Base-by-base conservation (phyloP, 2,113 vertebrate genomes). In the Rhynchopsitta pachyrhyncha region DNA sequence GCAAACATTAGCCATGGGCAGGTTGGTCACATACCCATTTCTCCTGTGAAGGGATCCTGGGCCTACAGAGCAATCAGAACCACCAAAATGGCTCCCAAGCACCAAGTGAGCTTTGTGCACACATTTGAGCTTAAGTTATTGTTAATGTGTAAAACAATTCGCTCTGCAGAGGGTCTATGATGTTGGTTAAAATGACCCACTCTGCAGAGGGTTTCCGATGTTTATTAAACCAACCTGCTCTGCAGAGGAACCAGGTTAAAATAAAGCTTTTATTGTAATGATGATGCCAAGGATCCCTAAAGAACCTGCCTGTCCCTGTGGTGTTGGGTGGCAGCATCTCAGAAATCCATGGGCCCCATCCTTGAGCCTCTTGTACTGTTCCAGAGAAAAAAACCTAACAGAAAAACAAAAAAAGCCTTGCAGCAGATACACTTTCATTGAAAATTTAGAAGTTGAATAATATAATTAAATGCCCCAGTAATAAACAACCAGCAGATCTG, bases 41-140 rank as follows among this genome's bases (percentile, higher is more conserved):
- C 41, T 49, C 39, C 49, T 46, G 42, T 60, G 46, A 80, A 57
- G 16, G 35, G 7, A 4, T 70, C 14, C 23, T 0, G 0, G 67
- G 71, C 19, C 29, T 33, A 31, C 2, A 17, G 55, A 42, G 13
- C 46, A 31, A 15, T 18, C 17, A 47, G 79, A 76, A 49, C 3
- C 31, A 23, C 62, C 8, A 5, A 39, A 4, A 12, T 7, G 3
- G 11, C 5, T 44, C 47, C n/a, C 4, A 11, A 53, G 23, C 33
- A 17, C 24, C 5, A 3, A 41, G 37, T 1, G 7, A 62, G 37
- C 29, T 67, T 12, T 37, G 6, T 6, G 14, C 5, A 7, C 2
- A 1, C 20, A 2, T 42, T 13, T 19, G n/a, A 88, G 60, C 44
- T n/a, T 18, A 41, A 24, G 13, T 24, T 17, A 20, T 13, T 33